Base-by-base conservation (phyloP, 1,140 invertebrate species). In the Drosophila punjabiensis region DNA sequence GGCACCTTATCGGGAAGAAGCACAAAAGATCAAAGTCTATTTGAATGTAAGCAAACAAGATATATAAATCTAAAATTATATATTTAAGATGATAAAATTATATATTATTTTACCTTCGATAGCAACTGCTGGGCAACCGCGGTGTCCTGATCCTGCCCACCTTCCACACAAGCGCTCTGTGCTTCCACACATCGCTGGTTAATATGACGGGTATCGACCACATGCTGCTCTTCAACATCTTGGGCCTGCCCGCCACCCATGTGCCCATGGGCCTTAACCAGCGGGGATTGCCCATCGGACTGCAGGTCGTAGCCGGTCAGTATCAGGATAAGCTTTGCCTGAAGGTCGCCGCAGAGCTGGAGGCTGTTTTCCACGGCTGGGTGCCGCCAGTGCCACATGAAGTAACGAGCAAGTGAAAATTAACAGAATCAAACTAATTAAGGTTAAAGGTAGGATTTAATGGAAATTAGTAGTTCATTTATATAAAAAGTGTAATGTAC, bases 321-420 rank as follows among this genome's bases (percentile, higher is more conserved):
- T 93, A 95, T 86, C 94, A 96, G 91, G 98, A 98, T 92, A 94
- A 96, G 65, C 91, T 98, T 0, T 96, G 96, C 65, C 91, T 98
- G 37, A 95, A 96, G 11, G 95, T 98, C 11, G 97, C 97, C 3
- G 90, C 94, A 74, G 95, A 97, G 73, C 90, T 99, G 14, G 97
- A 98, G 88, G 95, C 94, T 63, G 95, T 93, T 2, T 97, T 98
- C 90, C 96, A 97, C 16, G 97, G 97, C 5, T 98, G 97, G 97
- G 79, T 86, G 33, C 86, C 91, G 6, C 91, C 92, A 1, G 90
- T 93, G 58, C 94, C 52, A 16, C 87, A 90, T 47, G 47, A 37
- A 47, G 64, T 52, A 5, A 32, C 37, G 16, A 30, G 30, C 33
- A 30, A 79, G 37, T 71, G 47, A 60, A 55, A 47, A 11, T 60